These are phyloP conservation scores for Hycleus cichorii DNA, from an alignment of 1,140 invertebrate species.

Conservation along the genomic window DNA sequence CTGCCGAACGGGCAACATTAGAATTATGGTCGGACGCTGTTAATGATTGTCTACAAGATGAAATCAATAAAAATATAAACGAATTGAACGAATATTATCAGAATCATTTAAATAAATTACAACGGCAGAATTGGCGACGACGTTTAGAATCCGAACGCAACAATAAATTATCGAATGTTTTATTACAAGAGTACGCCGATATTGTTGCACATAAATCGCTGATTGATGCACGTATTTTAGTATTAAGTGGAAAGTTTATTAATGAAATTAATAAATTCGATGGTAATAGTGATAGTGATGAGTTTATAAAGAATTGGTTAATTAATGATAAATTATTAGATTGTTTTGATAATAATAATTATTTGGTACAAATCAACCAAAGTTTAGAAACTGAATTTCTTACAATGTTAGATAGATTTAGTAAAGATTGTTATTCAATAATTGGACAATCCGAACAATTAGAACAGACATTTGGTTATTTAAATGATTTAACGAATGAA, in stretches of 20 bases:
- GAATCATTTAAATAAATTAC: constrained; percentile 46
- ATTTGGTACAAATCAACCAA: constrained; percentile 29
- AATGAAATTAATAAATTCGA: neutral
- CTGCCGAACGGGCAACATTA: constrained; percentile 53
- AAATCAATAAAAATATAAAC: constrained; percentile 59
- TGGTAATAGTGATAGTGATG: neutral
- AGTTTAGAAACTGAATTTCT: constrained; percentile 37
- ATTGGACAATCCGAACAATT: constrained; percentile 26
- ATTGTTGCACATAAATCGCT: constrained; percentile 68
- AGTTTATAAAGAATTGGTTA: constrained; percentile 21
- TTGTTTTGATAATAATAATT: constrained; percentile 24
- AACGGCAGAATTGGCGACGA: constrained; percentile 38
- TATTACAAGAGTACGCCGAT: constrained; percentile 64
- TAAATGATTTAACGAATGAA: constrained; percentile 26
- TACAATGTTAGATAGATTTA: constrained; percentile 32
- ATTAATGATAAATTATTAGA: constrained; percentile 29
- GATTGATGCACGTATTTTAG: constrained; percentile 60
- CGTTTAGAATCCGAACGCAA: constrained; percentile 45
- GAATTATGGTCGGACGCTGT: constrained; percentile 63
- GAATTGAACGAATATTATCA: constrained; percentile 60
- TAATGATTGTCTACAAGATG: constrained; percentile 56
- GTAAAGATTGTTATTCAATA: constrained; percentile 26
- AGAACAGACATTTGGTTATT: constrained; percentile 25
- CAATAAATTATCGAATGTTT: constrained; percentile 43
- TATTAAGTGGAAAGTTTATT: constrained; percentile 46